Evolutionary conservation across 2,888 invertebrate species (phyloP).

Genomic region (Hirtodrosophila alboralis): DNA sequence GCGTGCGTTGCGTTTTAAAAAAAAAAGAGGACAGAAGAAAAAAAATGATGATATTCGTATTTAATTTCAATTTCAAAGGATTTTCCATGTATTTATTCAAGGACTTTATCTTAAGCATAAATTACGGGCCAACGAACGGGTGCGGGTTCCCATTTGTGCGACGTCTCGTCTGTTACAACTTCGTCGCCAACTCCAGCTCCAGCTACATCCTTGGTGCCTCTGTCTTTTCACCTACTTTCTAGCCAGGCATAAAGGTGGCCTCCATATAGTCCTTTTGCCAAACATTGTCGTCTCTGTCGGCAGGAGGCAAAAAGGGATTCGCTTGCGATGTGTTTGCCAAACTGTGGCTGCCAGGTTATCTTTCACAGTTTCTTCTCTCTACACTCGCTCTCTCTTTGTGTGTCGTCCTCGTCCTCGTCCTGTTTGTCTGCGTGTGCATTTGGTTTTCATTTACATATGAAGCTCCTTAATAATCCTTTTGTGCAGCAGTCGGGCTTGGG

Average conservation of each 20-base stretch:
- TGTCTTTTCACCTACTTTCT: conserved; percentile 57
- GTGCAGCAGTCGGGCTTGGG: conserved; percentile 71
- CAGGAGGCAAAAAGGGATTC: not conserved
- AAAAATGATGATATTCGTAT: conserved; percentile 79
- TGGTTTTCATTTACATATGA: conserved; percentile 80
- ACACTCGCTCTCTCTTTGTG: conserved; percentile 12
- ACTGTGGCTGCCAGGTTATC: conserved; percentile 81
- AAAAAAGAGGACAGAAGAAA: conserved; percentile 8
- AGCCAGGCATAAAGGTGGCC: conserved; percentile 60
- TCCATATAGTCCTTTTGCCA: conserved; percentile 59
- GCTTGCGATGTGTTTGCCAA: conserved; percentile 71
- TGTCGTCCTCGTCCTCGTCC: conserved; percentile 19
- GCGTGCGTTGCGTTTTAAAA: conserved; percentile 36
- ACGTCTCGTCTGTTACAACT: conserved; percentile 40
- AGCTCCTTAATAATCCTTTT: conserved; percentile 80
- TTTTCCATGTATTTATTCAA: conserved; percentile 80
- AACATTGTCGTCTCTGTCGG: conserved; percentile 71
- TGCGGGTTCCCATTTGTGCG: conserved; percentile 63
- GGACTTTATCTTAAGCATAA: conserved; percentile 80
- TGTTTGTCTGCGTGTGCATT: conserved; percentile 75
- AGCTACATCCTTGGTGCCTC: too few species aligned
- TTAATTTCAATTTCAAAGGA: conserved; percentile 79
- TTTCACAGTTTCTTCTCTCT: conserved; percentile 51
- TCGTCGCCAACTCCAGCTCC: not conserved
- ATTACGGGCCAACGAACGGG: conserved; percentile 78